Evolutionary conservation across 2,113 vertebrate species (phyloP), one percentile per base, ranked within the genome.

Genomic region (Lonchura striata): DNA sequence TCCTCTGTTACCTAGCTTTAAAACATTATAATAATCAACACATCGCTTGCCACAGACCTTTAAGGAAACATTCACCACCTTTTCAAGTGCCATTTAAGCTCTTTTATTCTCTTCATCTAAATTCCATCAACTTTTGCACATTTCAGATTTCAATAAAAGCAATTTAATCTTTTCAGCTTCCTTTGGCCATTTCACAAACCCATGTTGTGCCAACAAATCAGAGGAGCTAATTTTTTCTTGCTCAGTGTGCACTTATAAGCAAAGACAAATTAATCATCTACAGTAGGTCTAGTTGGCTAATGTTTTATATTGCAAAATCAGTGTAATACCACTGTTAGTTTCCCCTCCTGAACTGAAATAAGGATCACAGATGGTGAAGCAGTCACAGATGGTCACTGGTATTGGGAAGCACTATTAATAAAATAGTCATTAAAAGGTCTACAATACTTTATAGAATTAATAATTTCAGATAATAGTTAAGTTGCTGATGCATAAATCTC

Each of bases 131-230:
- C 19, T 93, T 97, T 53, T 88, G 19, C 39, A 70, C 39, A 21
- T 86, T 90, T 85, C 42, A 59, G 5, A 81, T 87, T 96, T 89
- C 53, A 92, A 25, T 59, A 92, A 87, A 93, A 63, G 75, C 23
- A 86, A 93, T 82, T 88, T 88, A 74, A 85, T 92, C 44, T 75
- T 92, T 87, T 86, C 68, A 86, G 79, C 59, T 94, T 94, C 52
- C 53, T 0, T 0, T 72, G 61, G 68, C 41, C 41, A 46, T 82
- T 94, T 93, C 72, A 83, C 46, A 94, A 92, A 46, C 23, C 23
- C 39, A 50, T 79, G 76, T 94, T 96, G 76, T 77, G 71, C 68
- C 90, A 96, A 90, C 92, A 96, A 90, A 95, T 92, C 82, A 95
- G 90, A 92, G 74, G 75, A 96, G 66, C 35, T 76, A 81, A 94